Conservation (phyloP, 2,113 vertebrate genomes). For the Etia nguti region DNA sequence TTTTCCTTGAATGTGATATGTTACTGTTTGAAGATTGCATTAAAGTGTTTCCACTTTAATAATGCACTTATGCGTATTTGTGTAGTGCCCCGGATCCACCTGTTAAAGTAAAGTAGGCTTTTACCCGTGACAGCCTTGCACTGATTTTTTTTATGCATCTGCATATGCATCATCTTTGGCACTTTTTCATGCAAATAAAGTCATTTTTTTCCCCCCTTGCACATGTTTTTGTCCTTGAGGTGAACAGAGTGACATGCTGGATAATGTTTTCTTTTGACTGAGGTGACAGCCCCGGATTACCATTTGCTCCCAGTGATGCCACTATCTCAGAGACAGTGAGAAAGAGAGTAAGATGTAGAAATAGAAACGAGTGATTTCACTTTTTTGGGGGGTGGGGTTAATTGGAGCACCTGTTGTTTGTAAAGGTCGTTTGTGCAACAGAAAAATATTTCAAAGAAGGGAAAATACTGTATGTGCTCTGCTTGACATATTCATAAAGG, state of each 20-base stretch:
- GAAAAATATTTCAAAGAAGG: constrained; percentile 11
- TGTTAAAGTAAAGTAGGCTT: background rate
- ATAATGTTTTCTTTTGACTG: constrained; percentile 20
- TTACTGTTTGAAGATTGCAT: background rate
- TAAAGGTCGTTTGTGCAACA: constrained; percentile 7
- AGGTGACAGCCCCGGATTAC: constrained; percentile 23
- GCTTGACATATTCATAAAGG: constrained; percentile 11
- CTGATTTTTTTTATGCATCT: background rate
- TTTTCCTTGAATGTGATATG: background rate
- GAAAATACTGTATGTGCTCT: constrained; percentile 3
- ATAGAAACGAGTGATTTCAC: background rate
- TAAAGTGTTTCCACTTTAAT: background rate
- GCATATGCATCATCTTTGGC: background rate
- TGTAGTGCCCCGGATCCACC: background rate
- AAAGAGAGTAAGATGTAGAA: background rate
- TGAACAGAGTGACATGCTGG: background rate
- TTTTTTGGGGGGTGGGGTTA: too few relatives aligned
- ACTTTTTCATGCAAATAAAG: background rate
- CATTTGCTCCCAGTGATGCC: constrained; percentile 17
- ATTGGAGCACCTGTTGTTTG: constrained; percentile 17
- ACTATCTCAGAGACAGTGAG: background rate
- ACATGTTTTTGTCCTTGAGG: background rate
- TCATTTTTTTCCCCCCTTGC: background rate
- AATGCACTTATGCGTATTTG: background rate
- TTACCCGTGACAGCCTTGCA: background rate